Evolutionary conservation across 1,140 invertebrate species (phyloP).

Genomic region (Aleiodes sp.): DNA sequence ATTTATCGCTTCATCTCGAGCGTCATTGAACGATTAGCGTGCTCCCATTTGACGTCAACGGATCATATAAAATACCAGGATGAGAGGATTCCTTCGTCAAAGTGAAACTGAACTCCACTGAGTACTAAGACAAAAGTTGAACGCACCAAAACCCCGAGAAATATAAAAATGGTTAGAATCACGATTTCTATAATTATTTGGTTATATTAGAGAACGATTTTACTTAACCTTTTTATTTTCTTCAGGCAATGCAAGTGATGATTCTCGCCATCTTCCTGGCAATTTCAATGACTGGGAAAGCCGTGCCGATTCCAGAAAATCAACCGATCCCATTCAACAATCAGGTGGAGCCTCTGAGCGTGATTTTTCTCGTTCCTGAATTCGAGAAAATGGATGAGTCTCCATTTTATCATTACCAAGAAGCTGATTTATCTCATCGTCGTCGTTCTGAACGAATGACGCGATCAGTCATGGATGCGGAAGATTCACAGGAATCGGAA

Average conservation of each 20-base stretch:
- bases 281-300: background rate
- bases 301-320: background rate
- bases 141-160: too few relatives aligned
- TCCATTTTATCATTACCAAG: background rate
- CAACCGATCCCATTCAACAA: background rate
- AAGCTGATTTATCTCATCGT: background rate
- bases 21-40: conserved; percentile 62
- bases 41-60: conserved; percentile 60
- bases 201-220: background rate
- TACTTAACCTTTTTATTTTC: background rate
- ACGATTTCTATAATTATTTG: background rate
- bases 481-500: background rate
- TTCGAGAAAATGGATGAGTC: background rate
- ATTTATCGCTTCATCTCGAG: conserved; percentile 55
- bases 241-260: conserved; percentile 10
- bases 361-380: background rate
- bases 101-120: too few relatives aligned
- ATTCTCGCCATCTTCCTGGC: background rate
- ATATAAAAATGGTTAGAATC: too few relatives aligned
- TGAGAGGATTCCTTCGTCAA: too few relatives aligned
- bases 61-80: conserved; percentile 51
- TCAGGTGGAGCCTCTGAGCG: background rate
- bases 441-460: background rate
- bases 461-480: background rate
- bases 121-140: too few relatives aligned